Conservation (phyloP, 2,888 invertebrate species). For the Antheraea yamamai region DNA sequence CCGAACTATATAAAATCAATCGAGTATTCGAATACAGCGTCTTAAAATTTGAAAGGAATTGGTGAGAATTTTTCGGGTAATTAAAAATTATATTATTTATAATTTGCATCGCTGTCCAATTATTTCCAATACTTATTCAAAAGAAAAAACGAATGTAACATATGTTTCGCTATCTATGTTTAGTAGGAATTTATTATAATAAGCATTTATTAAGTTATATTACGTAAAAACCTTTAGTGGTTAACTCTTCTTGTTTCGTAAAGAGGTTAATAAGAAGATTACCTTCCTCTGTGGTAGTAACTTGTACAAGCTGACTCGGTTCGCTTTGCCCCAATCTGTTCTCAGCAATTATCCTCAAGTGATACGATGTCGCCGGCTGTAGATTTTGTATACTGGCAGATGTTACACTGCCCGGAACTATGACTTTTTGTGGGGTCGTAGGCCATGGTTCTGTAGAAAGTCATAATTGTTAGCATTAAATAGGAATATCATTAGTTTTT, state of each 20-base stretch:
- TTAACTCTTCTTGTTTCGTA: background rate
- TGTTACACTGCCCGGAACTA: constrained; percentile 91
- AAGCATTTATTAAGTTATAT: background rate
- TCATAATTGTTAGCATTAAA: background rate
- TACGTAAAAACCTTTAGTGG: background rate
- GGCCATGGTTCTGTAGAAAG: constrained; percentile 88
- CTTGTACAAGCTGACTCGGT: constrained; percentile 92
- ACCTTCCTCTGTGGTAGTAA: constrained; percentile 93
- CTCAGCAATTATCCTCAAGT: constrained; percentile 93
- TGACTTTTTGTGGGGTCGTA: constrained; percentile 89
- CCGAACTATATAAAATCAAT: too few relatives aligned
- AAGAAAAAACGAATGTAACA: background rate
- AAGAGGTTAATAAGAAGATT: constrained; percentile 25
- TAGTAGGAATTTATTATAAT: background rate
- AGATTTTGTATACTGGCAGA: constrained; percentile 90
- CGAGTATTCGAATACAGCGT: too few relatives aligned
- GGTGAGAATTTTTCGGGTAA: too few relatives aligned
- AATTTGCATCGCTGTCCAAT: background rate
- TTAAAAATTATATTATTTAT: background rate
- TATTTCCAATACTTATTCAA: background rate
- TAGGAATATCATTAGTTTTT: background rate
- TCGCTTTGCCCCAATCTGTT: constrained; percentile 94
- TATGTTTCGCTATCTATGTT: background rate
- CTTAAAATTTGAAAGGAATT: too few relatives aligned
- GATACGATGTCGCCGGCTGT: constrained; percentile 93